These are phyloP conservation scores for Spodoptera frugiperda DNA, from an alignment of 1,140 invertebrate genomes.

Conservation along the genomic window DNA sequence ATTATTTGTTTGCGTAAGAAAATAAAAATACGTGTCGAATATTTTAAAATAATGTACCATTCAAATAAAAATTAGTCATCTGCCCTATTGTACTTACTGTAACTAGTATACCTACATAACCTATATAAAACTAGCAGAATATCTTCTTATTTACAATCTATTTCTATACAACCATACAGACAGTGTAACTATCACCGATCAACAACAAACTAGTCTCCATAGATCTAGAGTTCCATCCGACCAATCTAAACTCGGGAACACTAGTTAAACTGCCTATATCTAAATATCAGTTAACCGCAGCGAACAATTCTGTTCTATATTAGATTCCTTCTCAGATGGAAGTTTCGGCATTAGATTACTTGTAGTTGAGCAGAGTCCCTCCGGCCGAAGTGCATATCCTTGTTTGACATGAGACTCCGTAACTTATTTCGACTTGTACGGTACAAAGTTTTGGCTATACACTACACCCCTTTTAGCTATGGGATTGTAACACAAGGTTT, in stretches of 20 bases:
- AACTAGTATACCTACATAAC: no score
- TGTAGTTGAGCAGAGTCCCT: constrained; percentile 57
- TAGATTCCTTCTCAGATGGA: constrained; percentile 57
- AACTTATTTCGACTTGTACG: constrained; percentile 67
- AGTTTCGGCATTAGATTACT: constrained; percentile 70
- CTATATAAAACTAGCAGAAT: no score
- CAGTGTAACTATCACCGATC: no score
- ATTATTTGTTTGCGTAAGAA: no score
- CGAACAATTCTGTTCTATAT: constrained; percentile 66
- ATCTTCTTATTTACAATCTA: no score
- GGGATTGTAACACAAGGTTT: constrained; percentile 14
- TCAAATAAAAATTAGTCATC: no score
- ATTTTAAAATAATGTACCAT: no score
- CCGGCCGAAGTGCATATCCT: constrained; percentile 75
- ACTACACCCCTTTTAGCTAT: constrained; percentile 47
- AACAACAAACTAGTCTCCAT: no score
- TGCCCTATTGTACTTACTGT: no score
- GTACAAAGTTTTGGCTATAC: constrained; percentile 53
- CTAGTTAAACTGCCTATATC: constrained; percentile 35
- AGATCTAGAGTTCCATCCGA: background rate
- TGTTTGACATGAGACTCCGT: constrained; percentile 76
- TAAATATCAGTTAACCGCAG: constrained; percentile 48
- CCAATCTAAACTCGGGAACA: constrained; percentile 24
- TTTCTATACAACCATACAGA: no score
- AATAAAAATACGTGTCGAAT: no score